phyloP scores from a whole-genome alignment of 2,797 vertebrate genomes.

The Gobio occitaniae region DNA sequence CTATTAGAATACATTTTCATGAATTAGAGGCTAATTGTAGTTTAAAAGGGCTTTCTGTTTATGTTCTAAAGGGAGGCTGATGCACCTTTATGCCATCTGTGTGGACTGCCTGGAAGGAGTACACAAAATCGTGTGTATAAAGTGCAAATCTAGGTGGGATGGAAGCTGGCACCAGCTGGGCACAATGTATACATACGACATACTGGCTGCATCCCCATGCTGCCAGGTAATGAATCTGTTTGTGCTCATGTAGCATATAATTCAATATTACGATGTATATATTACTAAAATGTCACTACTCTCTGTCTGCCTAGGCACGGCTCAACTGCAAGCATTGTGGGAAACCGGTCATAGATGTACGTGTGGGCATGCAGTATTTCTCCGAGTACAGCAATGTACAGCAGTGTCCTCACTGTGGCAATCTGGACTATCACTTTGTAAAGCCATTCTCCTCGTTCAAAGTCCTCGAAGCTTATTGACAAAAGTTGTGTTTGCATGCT shows the following conservation, averaged over 20 bases:
- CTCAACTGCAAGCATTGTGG: slow-evolving; percentile 99
- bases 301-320: slow-evolving; percentile 83
- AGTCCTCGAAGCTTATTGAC: slow-evolving; percentile 99
- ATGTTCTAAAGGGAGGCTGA: slow-evolving; percentile 88
- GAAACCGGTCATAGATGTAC: slow-evolving; percentile 97
- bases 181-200: slow-evolving; percentile 99
- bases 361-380: slow-evolving; percentile 99
- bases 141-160: slow-evolving; percentile 98
- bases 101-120: slow-evolving; percentile 99
- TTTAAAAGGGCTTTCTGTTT: slow-evolving; percentile 5
- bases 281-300: not conserved
- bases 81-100: slow-evolving; percentile 98
- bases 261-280: not conserved
- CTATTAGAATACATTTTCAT: slow-evolving; percentile 34
- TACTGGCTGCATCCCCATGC: slow-evolving; percentile 96
- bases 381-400: slow-evolving; percentile 99
- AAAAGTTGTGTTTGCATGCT: slow-evolving; percentile 92
- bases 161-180: slow-evolving; percentile 99
- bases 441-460: slow-evolving; percentile 99
- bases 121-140: slow-evolving; percentile 99
- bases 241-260: not conserved
- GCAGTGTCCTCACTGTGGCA: slow-evolving; percentile 99
- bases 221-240: slow-evolving; percentile 87
- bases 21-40: slow-evolving; percentile 12
- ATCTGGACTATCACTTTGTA: slow-evolving; percentile 99